These are phyloP conservation scores for Taphrorychus bicolor DNA, from an alignment of 2,888 invertebrate species.

Conservation along the genomic window DNA sequence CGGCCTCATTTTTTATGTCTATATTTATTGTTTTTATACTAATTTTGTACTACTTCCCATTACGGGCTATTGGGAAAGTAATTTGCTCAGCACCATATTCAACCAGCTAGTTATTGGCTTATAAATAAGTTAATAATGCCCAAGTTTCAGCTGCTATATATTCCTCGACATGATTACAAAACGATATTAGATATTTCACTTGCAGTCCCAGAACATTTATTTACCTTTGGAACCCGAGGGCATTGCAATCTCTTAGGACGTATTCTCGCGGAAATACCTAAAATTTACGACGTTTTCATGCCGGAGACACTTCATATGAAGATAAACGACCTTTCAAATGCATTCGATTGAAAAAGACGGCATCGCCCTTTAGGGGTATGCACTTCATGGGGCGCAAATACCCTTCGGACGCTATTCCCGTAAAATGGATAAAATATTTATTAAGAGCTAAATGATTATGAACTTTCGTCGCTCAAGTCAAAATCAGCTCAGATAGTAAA, in stretches of 20 bases:
- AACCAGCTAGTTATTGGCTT: no score
- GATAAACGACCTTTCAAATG: conserved; percentile 43
- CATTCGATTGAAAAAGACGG: conserved; percentile 41
- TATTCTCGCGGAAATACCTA: conserved; percentile 39
- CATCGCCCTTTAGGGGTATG: conserved; percentile 17
- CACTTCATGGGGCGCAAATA: conserved; percentile 11
- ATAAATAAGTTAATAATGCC: no score
- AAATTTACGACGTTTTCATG: conserved; percentile 42
- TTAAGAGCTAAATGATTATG: no score
- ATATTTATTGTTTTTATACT: background rate
- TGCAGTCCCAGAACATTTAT: conserved; percentile 38
- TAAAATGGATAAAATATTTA: background rate
- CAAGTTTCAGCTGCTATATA: no score
- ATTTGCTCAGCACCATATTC: no score
- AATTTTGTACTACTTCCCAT: no score
- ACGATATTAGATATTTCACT: conserved; percentile 38
- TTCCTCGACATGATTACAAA: conserved; percentile 17
- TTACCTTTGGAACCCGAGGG: conserved; percentile 27
- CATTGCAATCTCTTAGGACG: conserved; percentile 38
- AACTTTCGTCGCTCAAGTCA: no score
- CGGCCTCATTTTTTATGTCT: background rate
- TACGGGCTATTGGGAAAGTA: no score
- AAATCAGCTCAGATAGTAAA: background rate
- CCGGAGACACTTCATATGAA: conserved; percentile 42
- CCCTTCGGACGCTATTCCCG: conserved; percentile 5